Evolutionary conservation across 2,797 vertebrate species (phyloP).

Genomic region (Selene dorsalis): DNA sequence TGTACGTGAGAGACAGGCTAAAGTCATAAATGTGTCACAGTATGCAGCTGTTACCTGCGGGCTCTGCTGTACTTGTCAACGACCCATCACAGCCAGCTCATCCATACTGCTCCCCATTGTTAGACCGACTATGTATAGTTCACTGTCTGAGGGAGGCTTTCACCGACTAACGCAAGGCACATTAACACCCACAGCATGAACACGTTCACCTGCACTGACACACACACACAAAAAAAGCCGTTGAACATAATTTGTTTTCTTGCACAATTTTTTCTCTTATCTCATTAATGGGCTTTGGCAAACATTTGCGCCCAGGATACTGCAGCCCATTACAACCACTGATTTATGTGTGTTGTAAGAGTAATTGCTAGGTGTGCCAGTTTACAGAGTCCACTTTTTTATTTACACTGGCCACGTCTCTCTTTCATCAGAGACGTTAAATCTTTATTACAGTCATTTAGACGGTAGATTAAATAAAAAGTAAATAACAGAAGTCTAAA

Average conservation of each 20-base stretch:
- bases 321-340: not conserved
- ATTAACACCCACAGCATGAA: not conserved
- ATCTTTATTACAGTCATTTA: conserved; percentile 2
- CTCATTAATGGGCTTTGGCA: not conserved
- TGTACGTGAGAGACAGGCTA: conserved; percentile 27
- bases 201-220: not conserved
- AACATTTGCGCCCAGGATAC: not conserved
- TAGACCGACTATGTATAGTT: conserved; percentile 69
- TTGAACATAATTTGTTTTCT: not conserved
- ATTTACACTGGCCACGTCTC: not conserved
- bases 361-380: conserved; percentile 30
- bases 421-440: not conserved
- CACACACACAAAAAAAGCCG: not conserved
- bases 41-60: conserved; percentile 81
- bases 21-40: conserved; percentile 63
- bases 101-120: conserved; percentile 67
- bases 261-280: not conserved
- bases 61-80: conserved; percentile 79
- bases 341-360: not conserved
- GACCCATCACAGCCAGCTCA: conserved; percentile 64
- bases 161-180: conserved; percentile 4
- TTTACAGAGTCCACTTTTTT: conserved; percentile 34
- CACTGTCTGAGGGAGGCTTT: conserved; percentile 39
- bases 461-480: not conserved
- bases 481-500: not conserved